Evolutionary conservation across 2,113 vertebrate genomes (phyloP).

Genomic region (Rissa tridactyla): DNA sequence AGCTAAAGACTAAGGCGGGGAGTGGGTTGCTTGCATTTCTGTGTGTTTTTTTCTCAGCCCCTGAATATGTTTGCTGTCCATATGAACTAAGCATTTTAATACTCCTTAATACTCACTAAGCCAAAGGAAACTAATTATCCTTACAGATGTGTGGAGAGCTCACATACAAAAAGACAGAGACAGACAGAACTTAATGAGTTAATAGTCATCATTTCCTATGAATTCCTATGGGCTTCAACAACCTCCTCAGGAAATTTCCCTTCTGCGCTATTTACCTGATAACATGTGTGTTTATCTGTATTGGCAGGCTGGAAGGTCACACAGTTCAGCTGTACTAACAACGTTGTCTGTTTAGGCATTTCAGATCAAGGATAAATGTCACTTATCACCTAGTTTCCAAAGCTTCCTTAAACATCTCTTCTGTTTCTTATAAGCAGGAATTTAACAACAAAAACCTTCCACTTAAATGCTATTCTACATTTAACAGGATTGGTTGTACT

Average conservation of each 20-base stretch:
- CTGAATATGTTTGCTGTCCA: neutral
- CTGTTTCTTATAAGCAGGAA: slow-evolving; percentile 2
- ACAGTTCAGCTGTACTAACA: slow-evolving; percentile 10
- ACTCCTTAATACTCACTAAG: neutral
- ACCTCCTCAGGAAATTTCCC: neutral
- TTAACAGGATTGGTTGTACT: neutral
- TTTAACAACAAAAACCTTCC: neutral
- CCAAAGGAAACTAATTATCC: slow-evolving; percentile 2
- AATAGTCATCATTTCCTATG: slow-evolving; percentile 11
- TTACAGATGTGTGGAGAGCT: neutral
- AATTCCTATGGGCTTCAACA: neutral
- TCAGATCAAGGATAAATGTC: slow-evolving; percentile 22
- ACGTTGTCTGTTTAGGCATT: neutral
- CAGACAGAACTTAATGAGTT: slow-evolving; percentile 10
- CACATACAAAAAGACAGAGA: neutral
- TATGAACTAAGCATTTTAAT: neutral
- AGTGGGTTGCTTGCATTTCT: neutral
- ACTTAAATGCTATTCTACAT: neutral
- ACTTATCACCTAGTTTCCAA: neutral
- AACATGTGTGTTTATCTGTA: neutral
- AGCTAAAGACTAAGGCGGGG: neutral
- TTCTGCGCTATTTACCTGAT: slow-evolving; percentile 39
- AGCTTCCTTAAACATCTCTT: neutral
- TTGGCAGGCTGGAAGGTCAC: slow-evolving; percentile 37
- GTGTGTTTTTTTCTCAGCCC: neutral